A percentile compares a stretch with the other conserved stretches of the same genome.
These are phyloP conservation scores for Hippocampus abdominalis DNA, from an alignment of 2,113 vertebrate species.

Conservation along the genomic window DNA sequence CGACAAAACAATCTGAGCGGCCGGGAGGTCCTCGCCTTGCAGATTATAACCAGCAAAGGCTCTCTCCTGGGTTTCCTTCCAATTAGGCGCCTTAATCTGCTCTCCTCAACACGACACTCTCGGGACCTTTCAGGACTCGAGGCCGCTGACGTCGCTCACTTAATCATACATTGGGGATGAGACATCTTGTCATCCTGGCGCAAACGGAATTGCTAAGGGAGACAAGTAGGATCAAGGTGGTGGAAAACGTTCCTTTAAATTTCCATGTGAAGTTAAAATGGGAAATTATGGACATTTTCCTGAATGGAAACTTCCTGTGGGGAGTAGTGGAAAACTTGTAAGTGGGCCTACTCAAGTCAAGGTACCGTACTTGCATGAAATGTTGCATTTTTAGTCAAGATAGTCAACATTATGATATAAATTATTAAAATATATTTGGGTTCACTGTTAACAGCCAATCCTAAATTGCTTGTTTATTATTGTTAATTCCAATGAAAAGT, in stretches of 20 bases:
- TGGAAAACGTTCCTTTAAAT: background rate
- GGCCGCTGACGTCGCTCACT: conserved; percentile 1
- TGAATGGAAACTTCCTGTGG: no score
- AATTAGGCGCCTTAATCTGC: conserved; percentile 72
- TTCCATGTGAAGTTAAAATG: no score
- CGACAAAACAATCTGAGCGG: conserved; percentile 3
- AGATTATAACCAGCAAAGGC: conserved; percentile 70
- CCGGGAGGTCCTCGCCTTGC: conserved; percentile 17
- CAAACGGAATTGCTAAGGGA: background rate
- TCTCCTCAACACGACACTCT: conserved; percentile 38
- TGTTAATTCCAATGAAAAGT: background rate
- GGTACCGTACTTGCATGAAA: no score
- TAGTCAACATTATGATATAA: no score
- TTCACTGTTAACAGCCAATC: no score
- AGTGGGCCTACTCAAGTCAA: no score
- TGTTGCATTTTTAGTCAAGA: no score
- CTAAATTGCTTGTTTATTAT: no score
- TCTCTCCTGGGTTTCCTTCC: conserved; percentile 58
- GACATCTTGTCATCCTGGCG: background rate
- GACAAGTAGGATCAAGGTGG: background rate
- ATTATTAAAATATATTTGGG: no score
- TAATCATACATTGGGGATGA: background rate
- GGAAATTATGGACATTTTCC: no score
- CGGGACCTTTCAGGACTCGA: background rate
- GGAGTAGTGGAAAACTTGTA: no score